phyloP scores from a whole-genome alignment of 2,113 vertebrate genomes.

The Centropus unirufus region DNA sequence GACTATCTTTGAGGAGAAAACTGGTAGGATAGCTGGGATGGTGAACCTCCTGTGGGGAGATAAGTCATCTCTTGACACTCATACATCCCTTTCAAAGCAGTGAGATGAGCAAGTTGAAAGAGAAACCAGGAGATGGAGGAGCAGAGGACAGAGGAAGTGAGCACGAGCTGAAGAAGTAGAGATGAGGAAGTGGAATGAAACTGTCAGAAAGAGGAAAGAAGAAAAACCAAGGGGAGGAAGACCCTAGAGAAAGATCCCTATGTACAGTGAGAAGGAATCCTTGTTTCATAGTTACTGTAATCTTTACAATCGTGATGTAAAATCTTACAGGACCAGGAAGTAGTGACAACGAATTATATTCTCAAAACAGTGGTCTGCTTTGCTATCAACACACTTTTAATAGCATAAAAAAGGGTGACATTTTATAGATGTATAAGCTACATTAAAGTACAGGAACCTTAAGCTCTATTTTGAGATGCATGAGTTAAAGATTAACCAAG shows the following conservation, averaged over 20 bases:
- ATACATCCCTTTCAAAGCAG: background rate
- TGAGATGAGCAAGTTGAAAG: too few relatives aligned
- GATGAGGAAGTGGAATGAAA: conserved; percentile 14
- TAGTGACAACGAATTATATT: background rate
- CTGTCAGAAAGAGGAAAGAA: background rate
- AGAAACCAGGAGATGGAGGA: background rate
- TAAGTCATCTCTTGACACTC: accelerated
- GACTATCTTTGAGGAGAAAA: too few relatives aligned
- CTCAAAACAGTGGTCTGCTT: background rate
- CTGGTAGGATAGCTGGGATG: background rate
- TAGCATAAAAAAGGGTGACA: background rate
- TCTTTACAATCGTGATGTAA: background rate
- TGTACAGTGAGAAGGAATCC: background rate
- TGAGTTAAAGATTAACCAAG: too few relatives aligned
- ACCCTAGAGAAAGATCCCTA: background rate
- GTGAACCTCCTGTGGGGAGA: background rate
- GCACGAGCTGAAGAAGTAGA: background rate
- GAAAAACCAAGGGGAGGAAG: background rate
- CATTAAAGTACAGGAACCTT: background rate
- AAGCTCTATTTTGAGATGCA: background rate
- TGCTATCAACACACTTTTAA: background rate
- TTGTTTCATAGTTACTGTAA: background rate
- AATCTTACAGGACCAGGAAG: background rate
- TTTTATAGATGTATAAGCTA: background rate
- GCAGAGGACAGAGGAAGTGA: background rate